phyloP scores from a whole-genome alignment of 53 echinoderm and acorn worm species.

The Patiria pectinifera region DNA sequence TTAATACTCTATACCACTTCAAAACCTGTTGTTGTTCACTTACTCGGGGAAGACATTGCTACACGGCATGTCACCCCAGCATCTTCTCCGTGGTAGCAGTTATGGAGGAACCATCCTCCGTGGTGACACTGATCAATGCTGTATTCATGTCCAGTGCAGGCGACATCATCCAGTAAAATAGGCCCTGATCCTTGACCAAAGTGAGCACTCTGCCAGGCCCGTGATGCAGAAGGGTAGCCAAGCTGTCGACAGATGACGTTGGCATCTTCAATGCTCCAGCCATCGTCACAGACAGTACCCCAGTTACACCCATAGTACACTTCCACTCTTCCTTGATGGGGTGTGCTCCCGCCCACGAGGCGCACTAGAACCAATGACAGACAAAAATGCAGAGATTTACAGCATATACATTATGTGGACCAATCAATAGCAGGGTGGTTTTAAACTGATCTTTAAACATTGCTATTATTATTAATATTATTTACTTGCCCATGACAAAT shows the following conservation, averaged over 20 bases:
- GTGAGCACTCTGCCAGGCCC: neutral
- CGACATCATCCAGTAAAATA: neutral
- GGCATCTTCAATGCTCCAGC: neutral
- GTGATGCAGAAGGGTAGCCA: neutral
- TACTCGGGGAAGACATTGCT: neutral
- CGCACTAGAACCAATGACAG: neutral
- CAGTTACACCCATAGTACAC: neutral
- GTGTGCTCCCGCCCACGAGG: neutral
- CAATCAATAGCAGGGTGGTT: too few relatives aligned
- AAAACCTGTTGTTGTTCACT: neutral
- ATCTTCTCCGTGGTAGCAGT: neutral
- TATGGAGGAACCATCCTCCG: neutral
- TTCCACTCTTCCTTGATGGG: neutral
- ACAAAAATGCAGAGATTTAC: neutral
- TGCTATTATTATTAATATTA: too few relatives aligned
- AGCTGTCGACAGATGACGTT: slow-evolving; percentile 5
- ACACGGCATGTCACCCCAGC: slow-evolving; percentile 2
- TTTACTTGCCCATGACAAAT: too few relatives aligned
- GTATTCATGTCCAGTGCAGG: neutral
- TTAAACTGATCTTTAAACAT: too few relatives aligned
- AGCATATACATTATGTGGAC: too few relatives aligned
- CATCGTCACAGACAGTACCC: neutral
- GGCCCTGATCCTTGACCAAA: neutral
- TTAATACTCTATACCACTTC: too few relatives aligned
- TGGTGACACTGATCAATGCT: slow-evolving; percentile 1